These are phyloP conservation scores for Lomographa bimaculata DNA, from an alignment of 2,888 invertebrate species.

Conservation along the genomic window DNA sequence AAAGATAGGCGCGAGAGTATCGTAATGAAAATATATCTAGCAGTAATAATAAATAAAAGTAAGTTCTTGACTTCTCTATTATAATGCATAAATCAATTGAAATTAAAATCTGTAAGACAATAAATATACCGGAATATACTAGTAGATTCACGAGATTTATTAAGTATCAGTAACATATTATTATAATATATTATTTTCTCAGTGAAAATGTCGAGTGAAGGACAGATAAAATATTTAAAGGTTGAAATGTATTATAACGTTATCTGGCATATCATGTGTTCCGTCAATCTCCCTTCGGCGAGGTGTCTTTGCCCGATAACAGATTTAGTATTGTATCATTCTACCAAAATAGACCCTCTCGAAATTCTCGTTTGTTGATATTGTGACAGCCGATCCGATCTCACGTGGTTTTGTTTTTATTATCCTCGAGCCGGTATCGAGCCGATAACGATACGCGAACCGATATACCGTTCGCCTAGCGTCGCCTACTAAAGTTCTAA, in stretches of 20 bases:
- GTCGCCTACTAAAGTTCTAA: no score
- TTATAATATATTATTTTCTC: no score
- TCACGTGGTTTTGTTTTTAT: slow-evolving; percentile 81
- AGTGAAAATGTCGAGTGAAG: no score
- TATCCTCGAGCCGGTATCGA: slow-evolving; percentile 60
- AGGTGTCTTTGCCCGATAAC: slow-evolving; percentile 76
- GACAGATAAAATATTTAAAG: slow-evolving; percentile 19
- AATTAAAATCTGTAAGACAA: no score
- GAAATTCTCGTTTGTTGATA: slow-evolving; percentile 59
- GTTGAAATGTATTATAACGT: slow-evolving; percentile 25
- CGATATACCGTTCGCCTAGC: slow-evolving; percentile 48
- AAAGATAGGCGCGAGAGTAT: no score
- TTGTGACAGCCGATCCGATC: slow-evolving; percentile 46
- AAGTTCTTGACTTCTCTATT: no score
- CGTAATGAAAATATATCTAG: no score
- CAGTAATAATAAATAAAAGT: no score
- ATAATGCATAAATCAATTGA: no score
- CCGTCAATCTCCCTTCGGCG: slow-evolving; percentile 39
- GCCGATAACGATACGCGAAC: slow-evolving; percentile 59
- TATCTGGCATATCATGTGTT: slow-evolving; percentile 24
- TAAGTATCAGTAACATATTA: no score
- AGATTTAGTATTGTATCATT: slow-evolving; percentile 62
- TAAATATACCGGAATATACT: no score
- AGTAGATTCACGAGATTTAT: no score
- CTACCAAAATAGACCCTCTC: slow-evolving; percentile 67